A percentile compares a stretch with the other conserved stretches of the same genome.
These are phyloP conservation scores for Parambassis ranga DNA, from an alignment of 2,797 vertebrate genomes.

Conservation along the genomic window DNA sequence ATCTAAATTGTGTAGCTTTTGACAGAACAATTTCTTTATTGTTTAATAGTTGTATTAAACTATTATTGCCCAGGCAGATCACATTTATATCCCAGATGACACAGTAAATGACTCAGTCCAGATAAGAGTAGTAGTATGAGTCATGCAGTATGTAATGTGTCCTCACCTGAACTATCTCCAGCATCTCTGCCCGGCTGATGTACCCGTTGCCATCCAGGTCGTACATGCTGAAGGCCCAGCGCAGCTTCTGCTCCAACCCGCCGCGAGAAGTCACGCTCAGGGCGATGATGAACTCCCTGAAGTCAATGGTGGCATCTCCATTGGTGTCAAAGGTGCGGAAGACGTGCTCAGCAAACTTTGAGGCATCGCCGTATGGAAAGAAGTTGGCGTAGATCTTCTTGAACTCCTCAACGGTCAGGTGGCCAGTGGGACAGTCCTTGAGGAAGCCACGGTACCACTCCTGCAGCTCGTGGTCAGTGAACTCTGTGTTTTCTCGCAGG, in stretches of 20 bases:
- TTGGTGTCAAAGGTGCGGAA: slow-evolving; percentile 87
- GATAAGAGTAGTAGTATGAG: not conserved
- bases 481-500: slow-evolving; percentile 84
- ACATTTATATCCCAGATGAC: not conserved
- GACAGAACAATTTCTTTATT: too few relatives aligned
- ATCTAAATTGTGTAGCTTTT: too few relatives aligned
- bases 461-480: slow-evolving; percentile 85
- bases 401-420: slow-evolving; percentile 85
- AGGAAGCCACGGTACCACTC: slow-evolving; percentile 88
- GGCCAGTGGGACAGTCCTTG: slow-evolving; percentile 85
- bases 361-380: slow-evolving; percentile 85
- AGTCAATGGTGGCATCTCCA: slow-evolving; percentile 84
- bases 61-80: too few relatives aligned
- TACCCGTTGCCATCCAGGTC: slow-evolving; percentile 86
- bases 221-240: slow-evolving; percentile 88
- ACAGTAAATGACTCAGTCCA: not conserved
- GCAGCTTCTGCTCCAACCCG: slow-evolving; percentile 84
- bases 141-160: not conserved
- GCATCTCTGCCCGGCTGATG: slow-evolving; percentile 85
- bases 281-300: slow-evolving; percentile 86
- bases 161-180: slow-evolving; percentile 86
- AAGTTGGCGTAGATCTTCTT: slow-evolving; percentile 89
- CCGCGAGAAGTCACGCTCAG: slow-evolving; percentile 84
- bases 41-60: too few relatives aligned
- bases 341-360: slow-evolving; percentile 85